Evolutionary conservation across 2,113 vertebrate species (phyloP), one percentile per base, ranked within the genome.

Genomic region (Passer montanus): DNA sequence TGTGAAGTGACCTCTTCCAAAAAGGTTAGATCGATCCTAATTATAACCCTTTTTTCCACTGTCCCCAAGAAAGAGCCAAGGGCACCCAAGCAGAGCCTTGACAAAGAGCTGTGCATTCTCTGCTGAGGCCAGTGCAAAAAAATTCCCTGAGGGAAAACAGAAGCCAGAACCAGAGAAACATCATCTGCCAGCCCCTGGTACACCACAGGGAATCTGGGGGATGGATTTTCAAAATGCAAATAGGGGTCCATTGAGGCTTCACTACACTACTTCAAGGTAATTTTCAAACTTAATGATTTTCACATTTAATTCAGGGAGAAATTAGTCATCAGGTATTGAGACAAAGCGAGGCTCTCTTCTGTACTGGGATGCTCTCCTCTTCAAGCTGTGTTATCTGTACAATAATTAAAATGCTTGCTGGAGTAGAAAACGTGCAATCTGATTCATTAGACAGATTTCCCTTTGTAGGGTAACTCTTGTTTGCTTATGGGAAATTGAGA

Each of bases 331-430:
- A 89, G 90, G 68, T 96, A 95, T 93, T 95, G 96, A 98, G 90
- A 97, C 96, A 96, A 97, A 97, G 93, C 62, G 94, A 84, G 77
- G 50, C 78, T 82, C 69, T 87, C 58, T 30, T 85, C 85, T 97
- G 62, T 74, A 96, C 92, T 89, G 83, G 89, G 93, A 96, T 84
- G 86, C 94, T 94, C 90, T 97, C 73, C 93, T 87, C 70, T 90
- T 95, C 91, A 97, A 96, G 84, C 94, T 94, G 91, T 80, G 87
- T 95, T 96, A 96, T 95, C 96, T 97, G 41, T 21, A 64, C 95
- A 94, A 97, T 97, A 98, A 98, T 98, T 97, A 98, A 96, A 98
- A 94, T 96, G 95, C 91, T 96, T 77, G 23, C 92, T 93, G 92
- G 93, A 97, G 96, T 93, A 95, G 94, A 97, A 97, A 96, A 84